Base-by-base conservation (phyloP, 53 echinoderm and acorn worm genomes). In the Actinopyga echinites region DNA sequence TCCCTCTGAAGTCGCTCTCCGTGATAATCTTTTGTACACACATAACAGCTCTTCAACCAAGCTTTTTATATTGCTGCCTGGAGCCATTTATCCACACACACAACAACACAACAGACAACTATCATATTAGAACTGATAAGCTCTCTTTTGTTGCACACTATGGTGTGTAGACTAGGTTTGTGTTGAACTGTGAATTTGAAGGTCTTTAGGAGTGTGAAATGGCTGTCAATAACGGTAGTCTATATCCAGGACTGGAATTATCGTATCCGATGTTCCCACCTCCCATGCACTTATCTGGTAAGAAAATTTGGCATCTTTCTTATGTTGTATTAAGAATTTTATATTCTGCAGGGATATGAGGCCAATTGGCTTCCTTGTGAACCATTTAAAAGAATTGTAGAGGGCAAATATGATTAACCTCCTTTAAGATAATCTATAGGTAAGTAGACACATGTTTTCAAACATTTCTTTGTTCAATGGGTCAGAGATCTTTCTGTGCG, bases 221-320 rank as follows among this genome's bases (percentile, higher is more conserved):
- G 95, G 95, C 95, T 74, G 91, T 95, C 87, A 95, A 95, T 91
- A 95, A 95, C 85, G 95, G 95, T 69, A 89, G 86, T 85, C 85
- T 95, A 77, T 95, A 95, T 73, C 95, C 91, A 84, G 91, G 87
- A 35, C 79, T 95, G 89, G 95, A 95, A 73, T 61, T 95, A 87
- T 89, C 95, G 30, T 95, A 91, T 83, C 91, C 95, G 20, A 91
- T 86, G 69, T 95, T 91, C 64, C 91, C 94, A 19, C 94, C 91
- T 36, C 88, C 91, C 40, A 43, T 95, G 57, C 91, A 91, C 82
- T 83, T 95, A 79, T 79, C 95, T 85, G 95, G 95, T 95, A 91
- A 89, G 89, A 71, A 71, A 40, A 40, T 40, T 30, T 24, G 30
- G 10, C 24, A 19, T 34, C 26, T 34, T 87, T 73, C 32, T 31